Evolutionary conservation across 1,140 invertebrate species (phyloP), one percentile per base, ranked within the genome.

Genomic region (Notospermus geniculatus): DNA sequence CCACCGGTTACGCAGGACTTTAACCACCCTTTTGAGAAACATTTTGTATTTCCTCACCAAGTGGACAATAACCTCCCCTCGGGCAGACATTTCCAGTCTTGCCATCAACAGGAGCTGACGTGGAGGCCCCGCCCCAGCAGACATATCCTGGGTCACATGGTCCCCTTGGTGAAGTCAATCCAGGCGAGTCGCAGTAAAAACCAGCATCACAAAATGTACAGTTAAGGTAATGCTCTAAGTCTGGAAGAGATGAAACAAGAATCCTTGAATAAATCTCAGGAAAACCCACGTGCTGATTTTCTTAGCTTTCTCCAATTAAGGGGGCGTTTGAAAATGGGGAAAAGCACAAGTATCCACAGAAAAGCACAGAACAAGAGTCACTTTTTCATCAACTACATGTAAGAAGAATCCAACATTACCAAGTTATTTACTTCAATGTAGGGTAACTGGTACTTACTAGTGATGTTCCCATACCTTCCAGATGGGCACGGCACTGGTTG

Each of bases 121-220:
- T 75, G n/a, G 69, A 63, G 19, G 77, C 74, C 5, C 73, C 73
- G 30, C 46, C 54, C 43, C 70, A 71, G 59, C 77, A 78, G 1
- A 79, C 54, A 57, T 71, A 79, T 13, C 75, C 75, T 11, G 77
- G 71, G 53, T 79, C 75, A 68, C 76, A 79, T 22, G 69, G 71
- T 54, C 64, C 75, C 25, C 75, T 62, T n/a, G 74, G 66, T 53
- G 70, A 63, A 1, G 72, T 66, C 17, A 79, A 52, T 46, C 77
- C 77, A 1, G 75, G 77, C n/a, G 75, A 68, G 59, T 77, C 75
- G 71, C 77, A 79, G 63, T 74, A 79, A 28, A 59, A 69, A 2
- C 77, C 77, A 25, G 65, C 68, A 59, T 75, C 73, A 73, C 76
- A 79, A 1, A 46, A 57, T 2, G 66, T 67, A 59, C 76, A 78